Base-by-base conservation (phyloP, 2,113 vertebrate genomes). In the Pionites leucogaster region DNA sequence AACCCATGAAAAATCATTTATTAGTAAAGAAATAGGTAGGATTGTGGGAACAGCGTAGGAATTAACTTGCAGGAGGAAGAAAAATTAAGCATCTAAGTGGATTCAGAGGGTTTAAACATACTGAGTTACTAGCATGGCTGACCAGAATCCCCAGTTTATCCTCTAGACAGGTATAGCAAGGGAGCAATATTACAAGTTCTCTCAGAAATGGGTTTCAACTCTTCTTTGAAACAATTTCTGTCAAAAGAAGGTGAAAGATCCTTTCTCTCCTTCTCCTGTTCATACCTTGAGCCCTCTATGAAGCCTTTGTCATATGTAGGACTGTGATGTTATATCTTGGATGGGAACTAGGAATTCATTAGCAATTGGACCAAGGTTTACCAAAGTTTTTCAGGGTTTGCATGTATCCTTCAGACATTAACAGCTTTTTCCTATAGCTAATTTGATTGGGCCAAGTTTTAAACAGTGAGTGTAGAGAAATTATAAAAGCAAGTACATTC, bases 351-450 rank as follows among this genome's bases (percentile, higher is more conserved):
- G 89, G 95, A 96, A 93, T 95, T 95, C 93, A 91, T 96, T 92
- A 94, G 86, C 72, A 94, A 37, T 82, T 83, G 62, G 65, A 79
- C 88, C 37, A 78, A 77, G 59, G 50, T 94, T 71, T 93, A 60
- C 71, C 4, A 3, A 50, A 64, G 65, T 44, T 83, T 89, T 93
- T 90, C 64, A 78, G 71, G 52, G 42, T 33, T 44, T 2, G 9
- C 47, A 52, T 68, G 65, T 83, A 39, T 94, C 60, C 55, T 68
- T 95, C 86, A 94, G 95, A 94, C 95, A 81, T 93, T 93, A 95
- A 84, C 82, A 92, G 83, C 65, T 96, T 97, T 97, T 97, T 95
- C 95, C 96, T 94, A 92, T 52, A 86, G 74, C 69, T 84, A 76
- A 82, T 90, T 95, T 60, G 47, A 89, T 86, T 92, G 83, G 44